Conservation (phyloP, 2,888 invertebrate genomes). For the Apocheima hispidaria region DNA sequence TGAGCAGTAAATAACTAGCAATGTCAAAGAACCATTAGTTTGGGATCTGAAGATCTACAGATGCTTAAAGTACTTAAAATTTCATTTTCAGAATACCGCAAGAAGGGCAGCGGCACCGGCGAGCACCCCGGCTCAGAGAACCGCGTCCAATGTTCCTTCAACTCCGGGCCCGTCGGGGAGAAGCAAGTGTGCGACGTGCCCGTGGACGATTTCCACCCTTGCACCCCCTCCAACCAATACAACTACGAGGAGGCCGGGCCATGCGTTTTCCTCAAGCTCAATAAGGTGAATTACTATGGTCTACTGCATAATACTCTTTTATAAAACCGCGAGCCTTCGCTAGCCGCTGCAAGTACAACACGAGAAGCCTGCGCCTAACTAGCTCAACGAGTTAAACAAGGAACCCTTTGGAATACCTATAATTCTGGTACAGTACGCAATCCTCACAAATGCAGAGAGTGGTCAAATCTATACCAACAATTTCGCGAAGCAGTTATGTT, state of each 20-base stretch:
- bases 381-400: background rate
- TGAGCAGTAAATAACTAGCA: too few relatives aligned
- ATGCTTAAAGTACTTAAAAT: background rate
- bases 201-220: constrained; percentile 90
- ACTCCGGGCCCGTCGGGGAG: constrained; percentile 85
- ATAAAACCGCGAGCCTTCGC: too few relatives aligned
- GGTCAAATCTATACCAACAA: too few relatives aligned
- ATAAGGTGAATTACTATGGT: constrained; percentile 66
- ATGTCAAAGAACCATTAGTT: too few relatives aligned
- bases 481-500: too few relatives aligned
- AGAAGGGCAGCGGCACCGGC: constrained; percentile 78
- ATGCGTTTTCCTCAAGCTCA: constrained; percentile 98
- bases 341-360: background rate
- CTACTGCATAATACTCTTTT: too few relatives aligned
- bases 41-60: background rate
- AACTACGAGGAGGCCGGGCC: constrained; percentile 95
- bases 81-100: constrained; percentile 73
- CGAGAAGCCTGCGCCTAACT: background rate
- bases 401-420: too few relatives aligned
- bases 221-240: constrained; percentile 92
- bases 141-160: constrained; percentile 88
- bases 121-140: constrained; percentile 84
- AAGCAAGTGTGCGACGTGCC: constrained; percentile 95
- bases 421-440: too few relatives aligned
- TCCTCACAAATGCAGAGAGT: too few relatives aligned